These are phyloP conservation scores for Chymomyza procnemis DNA, from an alignment of 2,888 invertebrate species.

Conservation along the genomic window DNA sequence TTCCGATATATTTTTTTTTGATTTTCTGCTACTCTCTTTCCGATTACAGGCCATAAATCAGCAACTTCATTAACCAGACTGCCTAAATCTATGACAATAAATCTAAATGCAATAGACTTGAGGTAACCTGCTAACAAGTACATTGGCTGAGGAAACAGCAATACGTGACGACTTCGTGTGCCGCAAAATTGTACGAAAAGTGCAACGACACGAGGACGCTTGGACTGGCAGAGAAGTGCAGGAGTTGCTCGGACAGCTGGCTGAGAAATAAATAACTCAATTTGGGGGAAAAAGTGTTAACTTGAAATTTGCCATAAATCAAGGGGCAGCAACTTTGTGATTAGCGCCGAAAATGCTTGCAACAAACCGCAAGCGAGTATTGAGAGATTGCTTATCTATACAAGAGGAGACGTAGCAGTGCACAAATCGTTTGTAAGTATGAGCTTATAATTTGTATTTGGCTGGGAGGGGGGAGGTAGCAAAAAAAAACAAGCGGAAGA, in stretches of 20 bases:
- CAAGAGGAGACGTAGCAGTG: neutral
- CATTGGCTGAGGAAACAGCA: neutral
- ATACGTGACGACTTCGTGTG: slow-evolving; percentile 51
- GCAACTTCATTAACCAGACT: slow-evolving; percentile 71
- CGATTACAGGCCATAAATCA: slow-evolving; percentile 52
- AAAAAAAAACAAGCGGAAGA: slow-evolving; percentile 44
- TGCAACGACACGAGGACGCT: slow-evolving; percentile 17
- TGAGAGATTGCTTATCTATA: slow-evolving; percentile 59
- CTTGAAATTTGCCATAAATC: slow-evolving; percentile 70
- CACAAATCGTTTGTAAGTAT: neutral
- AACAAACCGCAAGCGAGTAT: neutral
- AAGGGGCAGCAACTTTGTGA: slow-evolving; percentile 24
- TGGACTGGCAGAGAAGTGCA: slow-evolving; percentile 15
- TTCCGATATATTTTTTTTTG: no score
- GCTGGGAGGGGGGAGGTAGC: neutral
- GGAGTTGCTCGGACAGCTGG: slow-evolving; percentile 8
- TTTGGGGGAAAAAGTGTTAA: slow-evolving; percentile 72
- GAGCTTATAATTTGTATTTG: slow-evolving; percentile 27
- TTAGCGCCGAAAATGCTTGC: neutral
- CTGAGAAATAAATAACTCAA: slow-evolving; percentile 67
- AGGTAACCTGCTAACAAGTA: neutral
- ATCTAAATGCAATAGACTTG: slow-evolving; percentile 37
- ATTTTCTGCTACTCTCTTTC: neutral
- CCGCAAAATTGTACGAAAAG: slow-evolving; percentile 41
- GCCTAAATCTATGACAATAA: slow-evolving; percentile 66